Evolutionary conservation across 2,113 vertebrate genomes (phyloP), one percentile per base, ranked within the genome.

Genomic region (Psittacus erithacus): DNA sequence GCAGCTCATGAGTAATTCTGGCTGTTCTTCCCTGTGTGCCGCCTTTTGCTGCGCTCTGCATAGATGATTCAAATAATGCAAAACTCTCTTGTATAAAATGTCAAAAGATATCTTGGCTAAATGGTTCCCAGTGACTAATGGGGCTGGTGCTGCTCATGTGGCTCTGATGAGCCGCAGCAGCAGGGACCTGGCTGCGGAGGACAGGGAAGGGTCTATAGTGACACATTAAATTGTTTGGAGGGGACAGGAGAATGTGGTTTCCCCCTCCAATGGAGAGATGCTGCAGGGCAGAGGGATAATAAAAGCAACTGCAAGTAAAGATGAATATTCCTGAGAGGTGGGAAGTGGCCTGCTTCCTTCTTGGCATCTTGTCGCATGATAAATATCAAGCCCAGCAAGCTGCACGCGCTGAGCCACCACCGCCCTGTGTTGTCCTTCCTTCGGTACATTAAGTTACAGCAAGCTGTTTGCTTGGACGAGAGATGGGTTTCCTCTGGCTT

Each of bases 1-100:
- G 55, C 24, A 50, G 49, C 87, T 90, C 44, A 5, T 95, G 93
- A 96, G 88, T 93, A 95, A 95, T 97, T 86, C 82, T 64, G 91
- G 70, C 86, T 76, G 81, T 91, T 96, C 76, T 47, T 92, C 71
- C 77, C 74, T 6, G 2, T 23, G 50, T 38, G 82, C 79, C 0
- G 7, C 92, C 82, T 92, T 82, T 55, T 8, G 5, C 78, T 38
- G 65, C 1, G 8, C 52, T 69, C 22, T 38, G 69, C 23, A 17
- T 79, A 70, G 63, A 94, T 91, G 88, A 75, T 84, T 96, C 92
- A 88, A 92, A 67, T 88, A 92, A 91, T 33, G 74, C 88, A 79
- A 91, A 91, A 90, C 57, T 85, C 49, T 8, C 60, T 92, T 62
- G 68, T 0, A 12, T 78, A 65, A 97, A 95, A 94, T 63, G 90